Evolutionary conservation across 2,888 invertebrate species (phyloP).

Genomic region (Rhingia rostrata): DNA sequence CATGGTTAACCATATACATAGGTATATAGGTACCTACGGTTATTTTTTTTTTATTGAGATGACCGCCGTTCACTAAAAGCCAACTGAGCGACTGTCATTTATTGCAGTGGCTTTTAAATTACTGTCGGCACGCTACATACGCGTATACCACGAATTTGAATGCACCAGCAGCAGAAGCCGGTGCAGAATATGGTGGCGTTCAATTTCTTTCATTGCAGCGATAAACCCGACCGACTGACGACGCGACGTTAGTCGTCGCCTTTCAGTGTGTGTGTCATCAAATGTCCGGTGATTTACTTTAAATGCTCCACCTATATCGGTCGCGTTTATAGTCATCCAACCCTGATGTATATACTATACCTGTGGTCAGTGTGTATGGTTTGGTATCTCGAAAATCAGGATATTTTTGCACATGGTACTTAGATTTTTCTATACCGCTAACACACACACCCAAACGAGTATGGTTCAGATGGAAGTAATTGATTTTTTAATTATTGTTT

Average conservation of each 20-base stretch:
- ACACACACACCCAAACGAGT: background rate
- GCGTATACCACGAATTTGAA: conserved; percentile 48
- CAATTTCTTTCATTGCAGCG: conserved; percentile 46
- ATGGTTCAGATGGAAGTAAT: conserved; percentile 42
- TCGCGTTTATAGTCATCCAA: background rate
- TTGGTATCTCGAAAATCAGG: conserved; percentile 58
- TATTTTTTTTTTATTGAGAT: conserved; percentile 61
- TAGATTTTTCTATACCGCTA: background rate
- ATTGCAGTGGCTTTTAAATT: conserved; percentile 72
- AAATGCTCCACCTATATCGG: conserved; percentile 53
- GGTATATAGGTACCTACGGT: background rate
- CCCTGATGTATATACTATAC: no score
- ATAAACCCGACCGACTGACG: conserved; percentile 10
- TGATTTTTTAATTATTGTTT: conserved; percentile 72
- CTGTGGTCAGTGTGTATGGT: background rate
- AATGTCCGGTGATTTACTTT: conserved; percentile 72
- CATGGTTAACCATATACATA: conserved; percentile 21
- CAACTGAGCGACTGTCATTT: conserved; percentile 74
- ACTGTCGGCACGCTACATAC: conserved; percentile 68
- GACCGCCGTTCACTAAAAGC: conserved; percentile 73
- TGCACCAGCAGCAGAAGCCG: conserved; percentile 33
- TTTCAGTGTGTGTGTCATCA: conserved; percentile 55
- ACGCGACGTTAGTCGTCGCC: conserved; percentile 41
- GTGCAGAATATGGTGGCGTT: conserved; percentile 26
- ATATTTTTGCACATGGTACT: conserved; percentile 68